These are phyloP conservation scores for Patagioenas fasciata DNA, from an alignment of 2,113 vertebrate genomes.

Conservation along the genomic window DNA sequence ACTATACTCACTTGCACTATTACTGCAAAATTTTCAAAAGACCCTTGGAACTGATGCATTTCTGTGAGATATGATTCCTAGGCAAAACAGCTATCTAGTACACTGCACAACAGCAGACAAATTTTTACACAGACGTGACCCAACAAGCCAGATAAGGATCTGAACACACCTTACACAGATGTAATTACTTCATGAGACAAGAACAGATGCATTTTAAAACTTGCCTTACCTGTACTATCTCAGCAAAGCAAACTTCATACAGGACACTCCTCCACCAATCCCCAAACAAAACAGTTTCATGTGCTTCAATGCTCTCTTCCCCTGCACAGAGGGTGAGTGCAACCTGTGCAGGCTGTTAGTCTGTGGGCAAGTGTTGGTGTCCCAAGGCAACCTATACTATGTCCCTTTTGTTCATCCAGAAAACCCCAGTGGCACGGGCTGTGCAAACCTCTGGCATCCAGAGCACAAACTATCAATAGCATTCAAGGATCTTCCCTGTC, in stretches of 20 bases:
- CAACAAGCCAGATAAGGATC: background rate
- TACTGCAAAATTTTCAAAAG: background rate
- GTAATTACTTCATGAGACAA: background rate
- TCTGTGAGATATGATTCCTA: background rate
- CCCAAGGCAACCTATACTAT: background rate
- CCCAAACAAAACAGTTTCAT: background rate
- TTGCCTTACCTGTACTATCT: background rate
- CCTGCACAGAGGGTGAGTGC: rapidly evolving
- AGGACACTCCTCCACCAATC: background rate
- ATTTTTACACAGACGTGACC: background rate
- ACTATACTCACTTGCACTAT: background rate
- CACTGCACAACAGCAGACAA: background rate
- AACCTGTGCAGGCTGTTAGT: rapidly evolving
- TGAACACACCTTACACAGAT: background rate
- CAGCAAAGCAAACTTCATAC: background rate
- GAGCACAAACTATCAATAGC: background rate
- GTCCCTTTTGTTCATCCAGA: background rate
- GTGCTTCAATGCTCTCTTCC: rapidly evolving
- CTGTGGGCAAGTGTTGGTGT: background rate
- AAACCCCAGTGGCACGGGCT: rapidly evolving
- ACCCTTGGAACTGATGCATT: background rate
- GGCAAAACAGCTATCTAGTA: background rate
- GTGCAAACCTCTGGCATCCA: background rate
- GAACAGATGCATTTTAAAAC: background rate
- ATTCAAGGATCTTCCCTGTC: background rate